These are phyloP conservation scores for Piezodorus guildinii DNA, from an alignment of 1,140 invertebrate species.

Conservation along the genomic window DNA sequence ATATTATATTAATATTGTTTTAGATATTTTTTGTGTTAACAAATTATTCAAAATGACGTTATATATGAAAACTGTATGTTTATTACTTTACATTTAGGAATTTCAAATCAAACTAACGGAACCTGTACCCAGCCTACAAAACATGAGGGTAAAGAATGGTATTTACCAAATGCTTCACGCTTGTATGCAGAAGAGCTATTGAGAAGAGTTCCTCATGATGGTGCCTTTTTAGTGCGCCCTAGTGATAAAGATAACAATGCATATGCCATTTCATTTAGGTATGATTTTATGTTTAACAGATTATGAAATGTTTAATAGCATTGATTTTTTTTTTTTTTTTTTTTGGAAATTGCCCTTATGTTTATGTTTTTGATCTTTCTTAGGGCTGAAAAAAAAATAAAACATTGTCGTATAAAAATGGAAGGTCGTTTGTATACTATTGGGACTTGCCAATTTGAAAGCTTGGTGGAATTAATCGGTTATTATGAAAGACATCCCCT, in stretches of 20 bases:
- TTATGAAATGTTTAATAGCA: not conserved
- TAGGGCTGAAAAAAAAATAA: constrained; percentile 85
- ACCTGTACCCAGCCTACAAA: constrained; percentile 91
- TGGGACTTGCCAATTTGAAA: constrained; percentile 84
- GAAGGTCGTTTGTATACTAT: constrained; percentile 85
- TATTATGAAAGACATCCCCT: constrained; percentile 85
- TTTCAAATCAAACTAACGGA: constrained; percentile 78
- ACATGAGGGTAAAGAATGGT: constrained; percentile 92
- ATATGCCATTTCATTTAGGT: constrained; percentile 93
- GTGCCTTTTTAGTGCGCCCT: constrained; percentile 82
- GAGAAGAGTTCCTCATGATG: constrained; percentile 67
- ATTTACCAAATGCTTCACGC: constrained; percentile 66
- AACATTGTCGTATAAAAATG: constrained; percentile 85
- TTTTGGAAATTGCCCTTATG: constrained; percentile 8
- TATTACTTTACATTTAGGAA: constrained; percentile 41
- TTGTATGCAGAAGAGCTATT: constrained; percentile 77
- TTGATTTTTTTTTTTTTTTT: constrained; percentile 6
- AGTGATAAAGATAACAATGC: constrained; percentile 72
- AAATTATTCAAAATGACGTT: not conserved
- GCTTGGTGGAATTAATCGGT: constrained; percentile 78
- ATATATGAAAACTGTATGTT: too few species aligned
- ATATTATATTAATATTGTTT: too few species aligned
- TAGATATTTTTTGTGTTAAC: not conserved
- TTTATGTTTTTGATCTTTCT: not conserved
- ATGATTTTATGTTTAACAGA: constrained; percentile 24